Conservation (phyloP, 2,888 invertebrate genomes). For the Capitulum mitella region DNA sequence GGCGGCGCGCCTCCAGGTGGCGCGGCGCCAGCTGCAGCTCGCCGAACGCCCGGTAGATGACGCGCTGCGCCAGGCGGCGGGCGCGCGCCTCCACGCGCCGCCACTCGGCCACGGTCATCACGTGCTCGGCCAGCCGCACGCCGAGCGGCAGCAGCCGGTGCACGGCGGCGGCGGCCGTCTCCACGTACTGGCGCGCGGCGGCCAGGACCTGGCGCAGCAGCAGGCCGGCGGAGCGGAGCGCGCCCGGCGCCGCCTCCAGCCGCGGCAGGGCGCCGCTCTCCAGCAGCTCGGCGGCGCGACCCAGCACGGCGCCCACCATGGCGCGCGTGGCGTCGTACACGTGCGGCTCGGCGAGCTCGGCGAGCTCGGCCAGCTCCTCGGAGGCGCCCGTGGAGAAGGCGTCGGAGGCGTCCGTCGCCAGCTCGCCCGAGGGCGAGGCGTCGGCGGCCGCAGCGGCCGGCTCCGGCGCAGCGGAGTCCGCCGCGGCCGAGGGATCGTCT, state of each 20-base stretch:
- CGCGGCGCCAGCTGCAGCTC: background rate
- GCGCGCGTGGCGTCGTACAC: slow-evolving; percentile 8
- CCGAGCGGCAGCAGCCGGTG: slow-evolving; percentile 15
- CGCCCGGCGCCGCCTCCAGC: background rate
- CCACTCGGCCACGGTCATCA: slow-evolving; percentile 6
- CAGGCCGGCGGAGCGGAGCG: background rate
- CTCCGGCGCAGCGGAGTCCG: too few relatives aligned
- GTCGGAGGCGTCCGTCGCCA: background rate
- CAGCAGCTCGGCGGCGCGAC: background rate
- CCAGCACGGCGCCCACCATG: background rate
- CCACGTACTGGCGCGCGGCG: background rate
- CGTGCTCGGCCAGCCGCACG: background rate
- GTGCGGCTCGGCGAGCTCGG: background rate
- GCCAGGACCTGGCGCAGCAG: background rate
- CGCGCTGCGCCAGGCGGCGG: background rate
- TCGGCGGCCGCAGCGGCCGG: too few relatives aligned
- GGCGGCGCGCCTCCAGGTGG: background rate
- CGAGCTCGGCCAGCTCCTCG: background rate
- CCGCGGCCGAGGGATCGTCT: background rate
- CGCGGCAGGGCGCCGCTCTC: background rate
- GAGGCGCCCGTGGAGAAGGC: too few relatives aligned
- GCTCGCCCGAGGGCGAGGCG: background rate
- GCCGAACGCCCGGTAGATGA: background rate
- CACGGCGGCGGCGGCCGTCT: background rate
- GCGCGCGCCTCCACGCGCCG: background rate